phyloP scores from a whole-genome alignment of 2,797 vertebrate species.

The Pitangus sulphuratus region DNA sequence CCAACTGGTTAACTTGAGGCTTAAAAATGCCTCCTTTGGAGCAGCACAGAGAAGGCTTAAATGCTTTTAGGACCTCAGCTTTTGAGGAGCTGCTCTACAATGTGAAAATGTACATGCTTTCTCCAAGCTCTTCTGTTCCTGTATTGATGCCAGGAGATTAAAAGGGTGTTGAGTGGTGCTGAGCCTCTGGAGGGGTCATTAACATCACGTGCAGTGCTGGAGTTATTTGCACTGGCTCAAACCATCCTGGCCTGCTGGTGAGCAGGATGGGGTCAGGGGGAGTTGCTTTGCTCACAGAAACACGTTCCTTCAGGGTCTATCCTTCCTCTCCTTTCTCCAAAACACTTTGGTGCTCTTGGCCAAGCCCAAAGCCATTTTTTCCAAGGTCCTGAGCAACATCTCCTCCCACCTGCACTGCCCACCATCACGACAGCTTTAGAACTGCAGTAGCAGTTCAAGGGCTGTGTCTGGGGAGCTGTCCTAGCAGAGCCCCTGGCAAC shows the following conservation, averaged over 20 bases:
- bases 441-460: background rate
- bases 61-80: background rate
- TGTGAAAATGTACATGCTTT: background rate
- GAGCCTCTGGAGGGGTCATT: conserved; percentile 32
- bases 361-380: background rate
- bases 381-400: background rate
- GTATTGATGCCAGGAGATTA: background rate
- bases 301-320: background rate
- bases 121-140: background rate
- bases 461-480: background rate
- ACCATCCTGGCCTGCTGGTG: background rate
- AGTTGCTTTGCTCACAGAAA: background rate
- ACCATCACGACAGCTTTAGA: background rate
- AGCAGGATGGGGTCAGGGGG: background rate
- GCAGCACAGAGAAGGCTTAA: background rate
- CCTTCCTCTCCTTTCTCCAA: background rate
- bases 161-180: conserved; percentile 36
- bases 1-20: background rate
- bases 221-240: conserved; percentile 32
- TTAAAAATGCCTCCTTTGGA: background rate
- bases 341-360: background rate
- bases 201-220: background rate
- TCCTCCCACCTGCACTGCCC: background rate
- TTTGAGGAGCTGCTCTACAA: conserved; percentile 2
- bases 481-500: background rate